Percentiles rank a stretch among this genome's conserved stretches.
phyloP scores from a whole-genome alignment of 2,888 invertebrate species.

The Agrilus biguttatus region DNA sequence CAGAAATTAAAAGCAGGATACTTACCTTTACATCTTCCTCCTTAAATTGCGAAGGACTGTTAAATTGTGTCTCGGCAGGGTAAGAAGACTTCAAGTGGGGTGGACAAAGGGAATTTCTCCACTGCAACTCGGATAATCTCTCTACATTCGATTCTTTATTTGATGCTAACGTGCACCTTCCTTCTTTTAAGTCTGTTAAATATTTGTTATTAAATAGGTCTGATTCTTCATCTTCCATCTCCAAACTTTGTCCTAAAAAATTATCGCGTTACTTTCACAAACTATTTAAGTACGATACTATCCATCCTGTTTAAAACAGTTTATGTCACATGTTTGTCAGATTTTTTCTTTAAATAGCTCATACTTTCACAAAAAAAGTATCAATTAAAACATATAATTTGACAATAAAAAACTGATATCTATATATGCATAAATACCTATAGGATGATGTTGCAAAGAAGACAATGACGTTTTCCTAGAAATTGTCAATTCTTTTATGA shows the following conservation, averaged over 20 bases:
- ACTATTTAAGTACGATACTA: too few relatives aligned
- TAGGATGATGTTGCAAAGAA: constrained; percentile 1
- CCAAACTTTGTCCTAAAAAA: constrained; percentile 32
- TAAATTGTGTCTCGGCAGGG: constrained; percentile 64
- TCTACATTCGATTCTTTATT: constrained; percentile 21
- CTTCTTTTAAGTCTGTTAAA: constrained; percentile 49
- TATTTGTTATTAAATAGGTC: constrained; percentile 74
- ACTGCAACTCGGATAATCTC: constrained; percentile 55
- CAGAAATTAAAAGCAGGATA: constrained; percentile 1
- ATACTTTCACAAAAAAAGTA: too few relatives aligned
- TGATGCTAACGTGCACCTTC: constrained; percentile 31
- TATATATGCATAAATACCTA: too few relatives aligned
- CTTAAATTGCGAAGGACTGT: constrained; percentile 35
- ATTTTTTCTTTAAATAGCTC: too few relatives aligned
- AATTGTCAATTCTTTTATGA: constrained; percentile 20
- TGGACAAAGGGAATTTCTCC: constrained; percentile 69
- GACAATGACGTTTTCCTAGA: constrained; percentile 18
- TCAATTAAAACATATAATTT: neutral
- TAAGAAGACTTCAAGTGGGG: constrained; percentile 77
- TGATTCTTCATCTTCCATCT: constrained; percentile 76
- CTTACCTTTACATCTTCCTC: constrained; percentile 56
- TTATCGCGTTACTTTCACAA: neutral
- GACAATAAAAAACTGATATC: neutral
- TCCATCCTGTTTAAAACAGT: too few relatives aligned
- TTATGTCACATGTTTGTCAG: too few relatives aligned